Evolutionary conservation across 2,888 invertebrate genomes (phyloP).

Genomic region (Pterostichus niger): DNA sequence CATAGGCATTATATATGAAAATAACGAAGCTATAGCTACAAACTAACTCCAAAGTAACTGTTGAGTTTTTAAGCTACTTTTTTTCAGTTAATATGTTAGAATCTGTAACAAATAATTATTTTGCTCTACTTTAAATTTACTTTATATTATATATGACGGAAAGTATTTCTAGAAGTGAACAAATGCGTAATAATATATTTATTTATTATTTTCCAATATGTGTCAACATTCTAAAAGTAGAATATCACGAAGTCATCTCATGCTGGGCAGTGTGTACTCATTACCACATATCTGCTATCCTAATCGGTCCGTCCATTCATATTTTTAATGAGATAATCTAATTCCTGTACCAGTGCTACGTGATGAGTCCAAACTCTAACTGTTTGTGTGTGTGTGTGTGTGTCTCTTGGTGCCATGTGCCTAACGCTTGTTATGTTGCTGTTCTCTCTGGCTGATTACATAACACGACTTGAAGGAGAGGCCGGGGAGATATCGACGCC

Average conservation of each 20-base stretch:
- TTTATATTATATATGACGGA: too few species aligned
- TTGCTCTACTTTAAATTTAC: too few species aligned
- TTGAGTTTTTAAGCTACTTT: too few species aligned
- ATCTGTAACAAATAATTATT: too few species aligned
- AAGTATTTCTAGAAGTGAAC: too few species aligned
- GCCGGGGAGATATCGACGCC: conserved; percentile 35
- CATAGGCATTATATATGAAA: too few species aligned
- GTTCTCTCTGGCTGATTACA: conserved; percentile 33
- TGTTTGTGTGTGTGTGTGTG: too few species aligned
- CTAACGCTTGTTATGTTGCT: too few species aligned
- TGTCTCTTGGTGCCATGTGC: not conserved
- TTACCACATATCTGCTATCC: conserved; percentile 33
- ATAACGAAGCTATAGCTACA: too few species aligned
- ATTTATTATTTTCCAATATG: not conserved
- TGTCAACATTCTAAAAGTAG: not conserved
- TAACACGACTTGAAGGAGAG: conserved; percentile 9
- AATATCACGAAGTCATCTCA: conserved; percentile 5
- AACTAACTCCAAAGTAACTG: too few species aligned
- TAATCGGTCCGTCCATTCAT: conserved; percentile 62
- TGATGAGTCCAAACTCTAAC: not conserved
- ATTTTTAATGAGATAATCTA: conserved; percentile 66
- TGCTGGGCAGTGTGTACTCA: conserved; percentile 28
- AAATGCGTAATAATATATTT: not conserved
- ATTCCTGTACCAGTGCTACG: conserved; percentile 52
- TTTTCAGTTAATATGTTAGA: too few species aligned